Conservation (phyloP, 64 coral and sea anemone species). For the Hydrozoanthus tunicans region DNA sequence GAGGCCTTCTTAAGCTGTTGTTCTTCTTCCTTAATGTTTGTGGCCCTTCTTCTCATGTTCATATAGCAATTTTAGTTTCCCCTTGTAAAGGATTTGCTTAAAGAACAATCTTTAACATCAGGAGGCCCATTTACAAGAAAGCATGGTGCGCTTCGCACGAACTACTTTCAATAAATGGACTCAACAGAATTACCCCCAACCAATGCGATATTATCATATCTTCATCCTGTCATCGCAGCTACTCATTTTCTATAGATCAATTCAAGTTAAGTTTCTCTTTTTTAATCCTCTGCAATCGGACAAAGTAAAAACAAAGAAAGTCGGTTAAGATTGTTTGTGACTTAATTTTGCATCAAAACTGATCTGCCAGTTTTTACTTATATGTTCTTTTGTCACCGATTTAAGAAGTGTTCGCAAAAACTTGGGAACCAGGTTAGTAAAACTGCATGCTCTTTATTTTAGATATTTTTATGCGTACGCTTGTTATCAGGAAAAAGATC, state of each 20-base stretch:
- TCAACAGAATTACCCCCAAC: slow-evolving; percentile 13
- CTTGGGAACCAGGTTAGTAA: no score
- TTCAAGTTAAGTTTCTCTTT: background rate
- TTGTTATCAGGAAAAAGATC: no score
- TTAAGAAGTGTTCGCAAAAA: no score
- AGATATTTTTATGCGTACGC: no score
- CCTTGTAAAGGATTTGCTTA: background rate
- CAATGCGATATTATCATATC: background rate
- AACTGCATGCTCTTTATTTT: no score
- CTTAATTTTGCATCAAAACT: no score
- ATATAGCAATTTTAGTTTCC: background rate
- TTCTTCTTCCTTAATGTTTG: background rate
- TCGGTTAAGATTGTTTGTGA: background rate
- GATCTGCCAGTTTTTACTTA: background rate
- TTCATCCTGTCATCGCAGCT: background rate
- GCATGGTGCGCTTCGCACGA: background rate
- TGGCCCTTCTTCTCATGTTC: background rate
- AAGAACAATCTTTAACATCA: background rate
- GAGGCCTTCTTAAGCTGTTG: background rate
- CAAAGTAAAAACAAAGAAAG: background rate
- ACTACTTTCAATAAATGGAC: background rate
- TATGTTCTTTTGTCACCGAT: no score
- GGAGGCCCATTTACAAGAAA: slow-evolving; percentile 4
- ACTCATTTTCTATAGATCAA: background rate
- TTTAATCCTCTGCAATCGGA: background rate